Conservation (phyloP, 2,797 vertebrate species). For the Craterocephalus amniculus region DNA sequence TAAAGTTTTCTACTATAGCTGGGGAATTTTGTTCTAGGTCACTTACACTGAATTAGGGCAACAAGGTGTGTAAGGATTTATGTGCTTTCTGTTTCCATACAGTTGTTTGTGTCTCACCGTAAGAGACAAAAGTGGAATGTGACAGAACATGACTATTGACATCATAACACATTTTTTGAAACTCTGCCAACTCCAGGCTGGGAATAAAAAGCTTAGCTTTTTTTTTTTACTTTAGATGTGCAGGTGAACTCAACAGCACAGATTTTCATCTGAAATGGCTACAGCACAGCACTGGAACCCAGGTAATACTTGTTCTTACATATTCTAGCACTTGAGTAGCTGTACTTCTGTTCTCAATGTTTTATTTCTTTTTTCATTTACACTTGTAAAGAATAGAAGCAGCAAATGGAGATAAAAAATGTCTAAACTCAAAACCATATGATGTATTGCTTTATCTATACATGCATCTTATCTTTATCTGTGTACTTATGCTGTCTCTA, state of each 20-base stretch:
- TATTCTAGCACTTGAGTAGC: background rate
- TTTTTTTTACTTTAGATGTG: background rate
- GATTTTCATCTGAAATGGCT: background rate
- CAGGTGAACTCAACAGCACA: background rate
- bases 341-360: too few species aligned
- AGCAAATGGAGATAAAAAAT: too few species aligned
- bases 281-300: background rate
- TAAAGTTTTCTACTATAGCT: background rate
- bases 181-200: background rate
- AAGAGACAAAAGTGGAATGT: background rate
- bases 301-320: background rate
- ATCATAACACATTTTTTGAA: background rate
- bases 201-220: background rate
- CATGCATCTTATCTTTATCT: too few species aligned
- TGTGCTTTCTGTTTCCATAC: background rate
- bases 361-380: too few species aligned
- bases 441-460: too few species aligned
- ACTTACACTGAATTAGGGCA: background rate
- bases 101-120: background rate
- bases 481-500: too few species aligned
- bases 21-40: background rate
- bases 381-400: too few species aligned
- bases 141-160: background rate
- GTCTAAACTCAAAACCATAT: too few species aligned
- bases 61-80: background rate